phyloP scores from a whole-genome alignment of 1,140 invertebrate genomes.

The Drosophila takahashii region DNA sequence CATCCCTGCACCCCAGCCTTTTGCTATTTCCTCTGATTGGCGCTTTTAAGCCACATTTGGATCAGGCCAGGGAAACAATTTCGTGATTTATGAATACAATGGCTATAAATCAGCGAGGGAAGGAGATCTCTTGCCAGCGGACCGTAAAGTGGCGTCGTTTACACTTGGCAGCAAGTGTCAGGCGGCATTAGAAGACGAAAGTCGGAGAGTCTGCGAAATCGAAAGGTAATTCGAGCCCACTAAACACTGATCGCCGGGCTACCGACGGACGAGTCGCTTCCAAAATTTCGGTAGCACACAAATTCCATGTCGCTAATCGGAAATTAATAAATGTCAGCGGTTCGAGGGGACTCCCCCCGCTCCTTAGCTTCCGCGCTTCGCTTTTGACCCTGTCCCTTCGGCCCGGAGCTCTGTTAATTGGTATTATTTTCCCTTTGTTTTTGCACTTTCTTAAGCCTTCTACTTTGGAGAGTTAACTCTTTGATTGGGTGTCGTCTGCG shows the following conservation, averaged over 20 bases:
- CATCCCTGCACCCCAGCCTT: not conserved
- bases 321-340: constrained; percentile 73
- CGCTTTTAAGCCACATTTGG: constrained; percentile 52
- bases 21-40: constrained; percentile 14
- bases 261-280: not conserved
- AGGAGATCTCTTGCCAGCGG: constrained; percentile 3
- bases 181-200: constrained; percentile 60
- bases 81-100: constrained; percentile 40
- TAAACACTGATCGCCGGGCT: constrained; percentile 10
- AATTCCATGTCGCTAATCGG: constrained; percentile 77
- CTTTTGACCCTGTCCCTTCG: constrained; percentile 14
- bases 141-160: constrained; percentile 54
- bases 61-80: constrained; percentile 31
- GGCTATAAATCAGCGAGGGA: constrained; percentile 36
- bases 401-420: constrained; percentile 47
- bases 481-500: constrained; percentile 81
- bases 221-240: constrained; percentile 51
- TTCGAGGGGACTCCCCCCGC: constrained; percentile 25
- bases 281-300: constrained; percentile 67
- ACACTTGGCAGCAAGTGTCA: constrained; percentile 76
- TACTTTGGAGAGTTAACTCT: constrained; percentile 30
- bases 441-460: constrained; percentile 1
- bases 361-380: constrained; percentile 46
- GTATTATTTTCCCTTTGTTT: constrained; percentile 44
- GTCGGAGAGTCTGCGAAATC: constrained; percentile 7